Percentiles rank a stretch among this genome's conserved stretches.
These are phyloP conservation scores for Pteria penguin DNA, from an alignment of 2,888 invertebrate species.

Conservation along the genomic window DNA sequence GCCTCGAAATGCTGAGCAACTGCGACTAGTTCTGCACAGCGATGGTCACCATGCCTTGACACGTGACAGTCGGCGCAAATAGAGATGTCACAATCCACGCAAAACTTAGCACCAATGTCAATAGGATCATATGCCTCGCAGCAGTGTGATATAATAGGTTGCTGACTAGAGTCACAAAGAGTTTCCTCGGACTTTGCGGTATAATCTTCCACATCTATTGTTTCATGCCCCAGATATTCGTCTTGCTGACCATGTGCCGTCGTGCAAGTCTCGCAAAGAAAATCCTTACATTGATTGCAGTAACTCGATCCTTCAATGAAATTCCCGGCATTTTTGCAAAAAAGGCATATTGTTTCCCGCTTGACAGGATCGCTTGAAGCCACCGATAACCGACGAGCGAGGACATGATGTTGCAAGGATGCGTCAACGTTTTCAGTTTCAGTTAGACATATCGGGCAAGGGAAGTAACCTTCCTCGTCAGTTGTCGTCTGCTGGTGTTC, in stretches of 20 bases:
- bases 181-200: conserved; percentile 46
- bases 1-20: conserved; percentile 70
- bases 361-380: conserved; percentile 45
- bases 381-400: conserved; percentile 64
- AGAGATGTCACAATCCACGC: conserved; percentile 70
- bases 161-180: conserved; percentile 38
- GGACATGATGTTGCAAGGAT: conserved; percentile 52
- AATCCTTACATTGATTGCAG: conserved; percentile 70
- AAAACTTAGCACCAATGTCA: conserved; percentile 70
- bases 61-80: conserved; percentile 69
- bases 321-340: conserved; percentile 63
- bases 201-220: conserved; percentile 59
- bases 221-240: conserved; percentile 65
- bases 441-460: conserved; percentile 69
- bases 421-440: conserved; percentile 47
- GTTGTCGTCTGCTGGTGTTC: conserved; percentile 49
- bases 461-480: conserved; percentile 51
- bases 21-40: conserved; percentile 69
- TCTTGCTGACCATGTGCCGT: conserved; percentile 58
- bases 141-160: conserved; percentile 58
- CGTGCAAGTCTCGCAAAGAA: conserved; percentile 63
- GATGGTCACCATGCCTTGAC: conserved; percentile 60
- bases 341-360: conserved; percentile 54
- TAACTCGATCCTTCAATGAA: conserved; percentile 57
- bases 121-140: conserved; percentile 68